Base-by-base conservation (phyloP, 1,140 invertebrate genomes). In the Vanessa tameamea region DNA sequence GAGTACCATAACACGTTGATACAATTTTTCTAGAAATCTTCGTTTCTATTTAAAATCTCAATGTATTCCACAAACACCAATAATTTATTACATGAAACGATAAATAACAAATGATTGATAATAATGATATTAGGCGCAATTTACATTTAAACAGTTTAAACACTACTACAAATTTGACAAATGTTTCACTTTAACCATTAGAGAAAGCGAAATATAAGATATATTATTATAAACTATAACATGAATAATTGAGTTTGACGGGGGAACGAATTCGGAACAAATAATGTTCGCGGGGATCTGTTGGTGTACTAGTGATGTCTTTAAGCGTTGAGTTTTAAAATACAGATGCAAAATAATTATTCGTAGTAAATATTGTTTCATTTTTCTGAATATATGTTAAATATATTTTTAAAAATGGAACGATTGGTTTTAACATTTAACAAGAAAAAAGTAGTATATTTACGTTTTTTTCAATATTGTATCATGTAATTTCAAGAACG, bases 181-280 rank as follows among this genome's bases (percentile, higher is more conserved):
- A 57, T 47, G 43, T 47, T 59, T 20, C 20, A n/a, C 55, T 47
- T 47, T 47, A 23, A 63, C 47, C 9, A n/a, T 23, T 12, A n/a
- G 12, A 59, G 23, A 61, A 48, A 26, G 47, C 47, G 68, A 31
- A 63, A 14, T 31, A 31, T 43, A 16, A 50, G 57, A 70, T 77
- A 73, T 68, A 80, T 78, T 76, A 78, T 73, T 64, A 73, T 79
- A 73, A 80, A 79, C 70, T 75, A 81, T 80, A 75, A 72, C 64
- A 77, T 80, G 70, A 80, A 86, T 86, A 84, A 85, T 83, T 84
- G 75, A 84, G 82, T 78, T 72, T 61, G 82, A 86, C 84, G 78
- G 77, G 75, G 79, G 72, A 78, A 81, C 76, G 69, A 78, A 83
- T 80, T 76, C 77, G 73, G 69, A 79, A 83, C 80, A 79, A 81